Evolutionary conservation across 2,888 invertebrate species (phyloP).

Genomic region (Campopleginae sp.): DNA sequence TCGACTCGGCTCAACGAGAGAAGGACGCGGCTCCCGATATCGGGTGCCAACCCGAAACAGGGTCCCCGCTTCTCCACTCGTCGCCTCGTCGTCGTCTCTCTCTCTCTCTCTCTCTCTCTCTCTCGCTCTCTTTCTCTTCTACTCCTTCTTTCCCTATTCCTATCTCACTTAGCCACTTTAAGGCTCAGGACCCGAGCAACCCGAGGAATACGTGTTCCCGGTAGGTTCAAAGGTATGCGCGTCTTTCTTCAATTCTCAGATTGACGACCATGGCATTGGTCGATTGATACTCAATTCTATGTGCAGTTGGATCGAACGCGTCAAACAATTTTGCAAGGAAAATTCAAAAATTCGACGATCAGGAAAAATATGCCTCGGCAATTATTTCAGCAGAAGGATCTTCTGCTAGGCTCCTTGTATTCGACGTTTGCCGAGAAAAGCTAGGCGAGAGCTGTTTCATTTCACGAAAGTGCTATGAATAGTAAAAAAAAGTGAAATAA

Average conservation of each 20-base stretch:
- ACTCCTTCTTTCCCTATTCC: slow-evolving; percentile 22
- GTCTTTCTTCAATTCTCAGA: slow-evolving; percentile 15
- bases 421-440: too few relatives aligned
- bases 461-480: background rate
- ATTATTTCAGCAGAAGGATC: background rate
- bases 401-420: too few relatives aligned
- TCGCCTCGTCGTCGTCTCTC: slow-evolving; percentile 41
- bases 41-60: slow-evolving; percentile 71
- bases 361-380: background rate
- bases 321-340: background rate
- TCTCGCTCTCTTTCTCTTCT: slow-evolving; percentile 58
- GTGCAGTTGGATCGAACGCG: background rate
- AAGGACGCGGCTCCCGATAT: slow-evolving; percentile 73
- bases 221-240: slow-evolving; percentile 6
- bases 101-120: slow-evolving; percentile 60
- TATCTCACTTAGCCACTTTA: slow-evolving; percentile 27
- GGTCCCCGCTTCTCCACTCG: slow-evolving; percentile 72
- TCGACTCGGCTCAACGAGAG: slow-evolving; percentile 72
- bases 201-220: slow-evolving; percentile 20
- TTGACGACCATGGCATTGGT: slow-evolving; percentile 15
- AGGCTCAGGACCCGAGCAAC: slow-evolving; percentile 36
- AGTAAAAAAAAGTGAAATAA: too few relatives aligned
- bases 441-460: too few relatives aligned
- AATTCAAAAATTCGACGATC: background rate
- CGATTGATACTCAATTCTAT: background rate